These are phyloP conservation scores for Chanos chanos DNA, from an alignment of 2,797 vertebrate species.

Conservation along the genomic window DNA sequence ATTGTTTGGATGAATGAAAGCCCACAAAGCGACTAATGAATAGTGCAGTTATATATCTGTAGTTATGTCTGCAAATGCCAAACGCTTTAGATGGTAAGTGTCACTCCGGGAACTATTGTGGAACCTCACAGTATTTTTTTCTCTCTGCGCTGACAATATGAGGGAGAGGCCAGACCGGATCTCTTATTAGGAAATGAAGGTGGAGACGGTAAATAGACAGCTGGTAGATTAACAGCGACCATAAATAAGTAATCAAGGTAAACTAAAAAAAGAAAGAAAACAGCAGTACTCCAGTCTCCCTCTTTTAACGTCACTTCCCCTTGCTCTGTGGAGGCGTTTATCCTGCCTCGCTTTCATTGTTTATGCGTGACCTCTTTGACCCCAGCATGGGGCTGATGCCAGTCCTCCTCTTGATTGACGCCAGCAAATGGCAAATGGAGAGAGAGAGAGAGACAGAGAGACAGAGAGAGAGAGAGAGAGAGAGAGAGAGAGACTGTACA, in stretches of 20 bases:
- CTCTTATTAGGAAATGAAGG: background rate
- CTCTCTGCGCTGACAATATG: no score
- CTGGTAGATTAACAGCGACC: conserved; percentile 63
- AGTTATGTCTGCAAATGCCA: no score
- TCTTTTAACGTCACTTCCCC: background rate
- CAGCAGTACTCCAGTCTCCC: conserved; percentile 45
- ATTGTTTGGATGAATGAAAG: no score
- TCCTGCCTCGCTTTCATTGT: conserved; percentile 6
- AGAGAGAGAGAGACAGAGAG: background rate
- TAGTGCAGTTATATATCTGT: no score
- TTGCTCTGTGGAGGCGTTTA: background rate
- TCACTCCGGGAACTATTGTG: no score
- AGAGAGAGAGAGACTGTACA: conserved; percentile 28
- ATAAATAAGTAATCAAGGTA: conserved; percentile 68
- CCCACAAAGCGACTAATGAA: no score
- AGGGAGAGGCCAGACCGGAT: no score
- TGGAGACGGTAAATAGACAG: conserved; percentile 51
- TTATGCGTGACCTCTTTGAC: conserved; percentile 9
- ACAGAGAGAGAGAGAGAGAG: conserved; percentile 2
- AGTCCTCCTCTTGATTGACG: conserved; percentile 5
- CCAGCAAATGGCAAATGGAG: conserved; percentile 13
- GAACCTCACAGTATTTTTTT: no score
- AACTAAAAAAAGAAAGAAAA: no score
- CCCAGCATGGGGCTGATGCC: background rate
- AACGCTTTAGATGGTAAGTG: no score